Conservation (phyloP, 2,113 vertebrate species). For the Callipepla californica region DNA sequence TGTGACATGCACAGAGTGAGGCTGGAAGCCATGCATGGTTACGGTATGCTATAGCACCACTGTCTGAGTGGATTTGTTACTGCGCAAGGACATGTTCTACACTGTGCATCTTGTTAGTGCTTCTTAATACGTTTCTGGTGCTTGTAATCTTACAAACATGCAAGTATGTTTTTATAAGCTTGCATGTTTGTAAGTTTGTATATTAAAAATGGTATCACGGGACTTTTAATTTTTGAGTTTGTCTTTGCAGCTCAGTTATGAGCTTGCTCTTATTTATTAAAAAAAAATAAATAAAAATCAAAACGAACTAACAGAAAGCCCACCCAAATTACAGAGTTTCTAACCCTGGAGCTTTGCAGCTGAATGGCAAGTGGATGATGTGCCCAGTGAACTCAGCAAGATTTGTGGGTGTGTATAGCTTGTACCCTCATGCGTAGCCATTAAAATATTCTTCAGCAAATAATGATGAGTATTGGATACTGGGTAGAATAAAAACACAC, state of each 20-base stretch:
- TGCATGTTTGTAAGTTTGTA: neutral
- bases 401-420: neutral
- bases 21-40: neutral
- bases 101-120: neutral
- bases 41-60: neutral
- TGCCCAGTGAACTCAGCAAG: neutral
- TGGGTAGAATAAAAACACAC: neutral
- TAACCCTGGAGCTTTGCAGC: neutral
- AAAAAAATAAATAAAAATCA: no score
- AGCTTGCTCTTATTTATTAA: neutral
- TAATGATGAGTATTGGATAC: neutral
- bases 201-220: neutral
- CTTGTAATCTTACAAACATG: neutral
- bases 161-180: neutral
- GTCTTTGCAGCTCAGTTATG: neutral
- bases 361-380: neutral
- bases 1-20: neutral
- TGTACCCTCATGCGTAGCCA: neutral
- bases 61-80: conserved; percentile 25
- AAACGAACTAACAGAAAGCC: no score
- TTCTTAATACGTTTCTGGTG: no score
- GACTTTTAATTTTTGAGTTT: conserved; percentile 9
- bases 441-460: neutral
- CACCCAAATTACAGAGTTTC: neutral
- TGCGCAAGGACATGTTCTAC: accelerated